These are phyloP conservation scores for Drosophila tsacasi DNA, from an alignment of 1,140 invertebrate genomes.

Conservation along the genomic window DNA sequence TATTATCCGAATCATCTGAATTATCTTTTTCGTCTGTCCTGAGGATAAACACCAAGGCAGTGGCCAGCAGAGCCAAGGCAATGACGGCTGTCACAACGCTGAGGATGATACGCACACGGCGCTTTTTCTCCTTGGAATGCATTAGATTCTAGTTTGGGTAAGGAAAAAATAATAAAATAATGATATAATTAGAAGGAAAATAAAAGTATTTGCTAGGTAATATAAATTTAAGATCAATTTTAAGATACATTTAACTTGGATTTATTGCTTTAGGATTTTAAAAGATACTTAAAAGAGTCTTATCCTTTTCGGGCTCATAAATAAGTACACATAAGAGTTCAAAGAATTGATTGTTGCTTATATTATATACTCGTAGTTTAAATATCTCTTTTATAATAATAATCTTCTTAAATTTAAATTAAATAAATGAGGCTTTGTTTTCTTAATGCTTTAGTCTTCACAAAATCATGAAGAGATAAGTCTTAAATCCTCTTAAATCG, in stretches of 20 bases:
- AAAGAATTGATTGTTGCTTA: too few species aligned
- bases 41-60: slow-evolving; percentile 60
- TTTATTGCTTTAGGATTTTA: too few species aligned
- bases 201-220: not conserved
- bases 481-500: not conserved
- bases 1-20: slow-evolving; percentile 7
- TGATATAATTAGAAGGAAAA: not conserved
- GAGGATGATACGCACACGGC: slow-evolving; percentile 67
- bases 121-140: slow-evolving; percentile 73
- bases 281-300: too few species aligned
- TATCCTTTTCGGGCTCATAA: too few species aligned
- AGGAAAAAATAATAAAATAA: not conserved
- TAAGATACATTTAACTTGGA: not conserved
- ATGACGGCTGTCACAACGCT: slow-evolving; percentile 53
- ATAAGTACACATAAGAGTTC: too few species aligned
- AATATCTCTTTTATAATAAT: too few species aligned
- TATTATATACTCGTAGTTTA: too few species aligned
- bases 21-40: slow-evolving; percentile 34
- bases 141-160: slow-evolving; percentile 62
- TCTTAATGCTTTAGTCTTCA: too few species aligned
- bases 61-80: slow-evolving; percentile 59
- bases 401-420: too few species aligned
- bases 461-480: not conserved
- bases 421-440: too few species aligned
- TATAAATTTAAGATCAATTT: not conserved